Evolutionary conservation across 2,797 vertebrate genomes (phyloP), one percentile per base, ranked within the genome.

Genomic region (Saxicola maurus): DNA sequence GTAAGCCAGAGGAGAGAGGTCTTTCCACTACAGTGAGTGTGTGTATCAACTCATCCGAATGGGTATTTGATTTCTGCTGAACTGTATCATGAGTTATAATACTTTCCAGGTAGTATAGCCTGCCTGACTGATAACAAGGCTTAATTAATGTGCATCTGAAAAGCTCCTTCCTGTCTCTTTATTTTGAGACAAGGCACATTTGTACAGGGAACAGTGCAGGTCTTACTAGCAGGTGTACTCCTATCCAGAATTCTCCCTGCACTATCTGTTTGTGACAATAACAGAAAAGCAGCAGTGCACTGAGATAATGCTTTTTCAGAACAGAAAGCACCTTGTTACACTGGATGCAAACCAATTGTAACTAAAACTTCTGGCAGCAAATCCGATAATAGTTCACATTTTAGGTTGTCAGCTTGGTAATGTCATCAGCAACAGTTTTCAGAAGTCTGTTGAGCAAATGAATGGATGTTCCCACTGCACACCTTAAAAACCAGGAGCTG

Each of bases 51-150:
- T 93, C 94, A 95, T 95, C 91, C 69, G 3, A 95, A 94, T 76
- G 86, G 92, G 82, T 96, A 93, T 94, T 96, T 87, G 94, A 74
- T 94, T 96, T 95, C 95, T 91, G 88, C 94, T 87, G 95, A 96
- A 96, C 92, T 94, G 91, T 87, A 89, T 95, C 92, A 94, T 80
- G 94, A 95, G 91, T 82, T n/a, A n/a, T n/a, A n/a, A n/a, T 84
- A 64, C 78, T 94, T 96, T 96, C 92, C 90, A 87, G 82, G 86
- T 96, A 94, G 69, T 94, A 91, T 84, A 92, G 88, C 87, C 94
- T 94, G 79, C 91, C 90, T 95, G 80, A 14, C 77, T 46, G 66
- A 94, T 95, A 96, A 96, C 89, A 89, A 95, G 87, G 77, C 79
- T 96, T 95, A 92, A 94, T 92, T 80, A 96, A 93, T 68, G 88